These are phyloP conservation scores for Dicaeum eximium DNA, from an alignment of 2,113 vertebrate genomes.

Conservation along the genomic window DNA sequence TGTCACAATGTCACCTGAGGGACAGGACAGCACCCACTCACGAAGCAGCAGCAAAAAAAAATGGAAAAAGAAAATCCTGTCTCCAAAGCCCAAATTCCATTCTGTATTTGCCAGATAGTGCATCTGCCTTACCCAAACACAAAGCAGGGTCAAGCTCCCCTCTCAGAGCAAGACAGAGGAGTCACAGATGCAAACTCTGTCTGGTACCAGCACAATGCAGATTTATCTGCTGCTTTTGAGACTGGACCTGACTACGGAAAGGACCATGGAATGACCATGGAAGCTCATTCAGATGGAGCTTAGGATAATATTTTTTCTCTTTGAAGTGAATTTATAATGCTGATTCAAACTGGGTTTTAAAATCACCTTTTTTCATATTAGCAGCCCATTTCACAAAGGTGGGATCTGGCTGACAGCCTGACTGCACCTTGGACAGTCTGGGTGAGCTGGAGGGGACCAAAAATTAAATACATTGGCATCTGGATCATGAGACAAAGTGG, in stretches of 20 bases:
- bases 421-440: not conserved
- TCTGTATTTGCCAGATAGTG: not conserved
- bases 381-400: not conserved
- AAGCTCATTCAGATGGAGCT: not conserved
- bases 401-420: not conserved
- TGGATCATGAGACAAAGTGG: not conserved
- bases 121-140: not conserved
- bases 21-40: not conserved
- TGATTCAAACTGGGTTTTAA: not conserved
- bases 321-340: not conserved
- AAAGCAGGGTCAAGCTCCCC: not conserved
- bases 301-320: not conserved
- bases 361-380: not conserved
- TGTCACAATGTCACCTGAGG: slow-evolving; percentile 69
- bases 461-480: not conserved
- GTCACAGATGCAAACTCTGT: not conserved
- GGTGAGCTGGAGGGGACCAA: not conserved
- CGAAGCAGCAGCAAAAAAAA: not conserved
- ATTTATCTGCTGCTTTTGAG: not conserved
- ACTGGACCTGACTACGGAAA: not conserved
- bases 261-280: no score
- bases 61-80: not conserved
- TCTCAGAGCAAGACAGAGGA: not conserved
- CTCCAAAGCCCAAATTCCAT: not conserved
- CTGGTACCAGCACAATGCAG: not conserved